phyloP scores from a whole-genome alignment of 2,888 invertebrate species.

The Brenthis hecate region DNA sequence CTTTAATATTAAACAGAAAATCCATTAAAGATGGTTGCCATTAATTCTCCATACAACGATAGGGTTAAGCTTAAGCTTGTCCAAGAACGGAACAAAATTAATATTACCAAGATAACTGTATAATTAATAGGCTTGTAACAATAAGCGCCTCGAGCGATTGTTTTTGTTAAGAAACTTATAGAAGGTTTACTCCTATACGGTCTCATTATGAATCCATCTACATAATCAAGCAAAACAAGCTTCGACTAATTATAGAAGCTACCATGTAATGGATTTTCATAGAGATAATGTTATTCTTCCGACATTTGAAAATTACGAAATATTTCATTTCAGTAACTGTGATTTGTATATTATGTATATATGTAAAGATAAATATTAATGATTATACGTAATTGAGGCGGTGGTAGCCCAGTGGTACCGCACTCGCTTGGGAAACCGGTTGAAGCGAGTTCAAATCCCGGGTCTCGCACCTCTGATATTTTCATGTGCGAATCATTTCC shows the following conservation, averaged over 20 bases:
- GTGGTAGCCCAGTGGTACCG: no score
- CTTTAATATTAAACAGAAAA: constrained; percentile 4
- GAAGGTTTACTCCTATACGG: constrained; percentile 32
- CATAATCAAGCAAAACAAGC: constrained; percentile 36
- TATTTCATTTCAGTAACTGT: constrained; percentile 7
- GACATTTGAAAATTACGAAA: constrained; percentile 15
- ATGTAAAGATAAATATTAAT: no score
- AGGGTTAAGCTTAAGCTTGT: constrained; percentile 42
- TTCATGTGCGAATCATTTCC: no score
- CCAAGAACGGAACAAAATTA: constrained; percentile 61
- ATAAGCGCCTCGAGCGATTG: constrained; percentile 63
- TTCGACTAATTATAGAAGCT: constrained; percentile 34
- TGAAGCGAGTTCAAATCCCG: no score
- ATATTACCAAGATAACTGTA: constrained; percentile 50
- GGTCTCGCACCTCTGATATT: no score
- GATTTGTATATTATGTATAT: neutral
- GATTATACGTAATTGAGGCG: no score
- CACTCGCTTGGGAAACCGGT: no score
- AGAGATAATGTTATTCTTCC: constrained; percentile 36
- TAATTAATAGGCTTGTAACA: constrained; percentile 62
- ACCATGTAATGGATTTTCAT: constrained; percentile 35
- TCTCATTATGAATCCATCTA: constrained; percentile 35
- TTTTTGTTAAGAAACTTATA: constrained; percentile 58
- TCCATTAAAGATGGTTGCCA: constrained; percentile 17
- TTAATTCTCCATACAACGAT: constrained; percentile 31